Percentiles rank a stretch among this genome's conserved stretches.
Evolutionary conservation across 2,888 invertebrate genomes (phyloP).

Genomic region (Pogonocherus hispidulus): DNA sequence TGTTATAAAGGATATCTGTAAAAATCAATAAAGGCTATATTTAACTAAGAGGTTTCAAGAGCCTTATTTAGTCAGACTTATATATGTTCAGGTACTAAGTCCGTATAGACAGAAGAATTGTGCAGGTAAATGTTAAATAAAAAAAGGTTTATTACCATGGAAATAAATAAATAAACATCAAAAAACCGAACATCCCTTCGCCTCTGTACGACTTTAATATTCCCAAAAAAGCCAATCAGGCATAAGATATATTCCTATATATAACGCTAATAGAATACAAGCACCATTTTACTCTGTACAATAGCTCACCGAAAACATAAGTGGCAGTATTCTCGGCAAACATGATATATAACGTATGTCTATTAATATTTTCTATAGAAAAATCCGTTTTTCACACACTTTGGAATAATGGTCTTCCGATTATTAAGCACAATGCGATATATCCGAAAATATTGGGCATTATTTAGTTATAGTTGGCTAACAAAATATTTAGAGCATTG

Average conservation of each 20-base stretch:
- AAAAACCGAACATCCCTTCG: constrained; percentile 26
- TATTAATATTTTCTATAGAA: constrained; percentile 58
- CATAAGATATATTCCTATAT: constrained; percentile 35
- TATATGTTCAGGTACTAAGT: no score
- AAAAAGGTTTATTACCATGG: no score
- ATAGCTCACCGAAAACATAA: constrained; percentile 57
- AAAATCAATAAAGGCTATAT: no score
- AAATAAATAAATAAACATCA: constrained; percentile 14
- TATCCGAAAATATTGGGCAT: constrained; percentile 51
- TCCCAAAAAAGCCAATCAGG: constrained; percentile 37
- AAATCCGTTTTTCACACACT: constrained; percentile 60
- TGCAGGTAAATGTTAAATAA: no score
- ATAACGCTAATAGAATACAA: constrained; percentile 42
- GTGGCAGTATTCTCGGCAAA: constrained; percentile 55
- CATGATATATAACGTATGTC: constrained; percentile 50
- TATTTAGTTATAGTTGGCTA: constrained; percentile 58
- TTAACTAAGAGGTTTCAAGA: no score
- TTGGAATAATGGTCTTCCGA: constrained; percentile 57
- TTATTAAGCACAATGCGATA: constrained; percentile 42
- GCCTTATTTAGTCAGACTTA: no score
- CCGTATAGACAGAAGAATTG: no score
- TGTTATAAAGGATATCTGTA: no score
- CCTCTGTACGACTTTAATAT: constrained; percentile 29
- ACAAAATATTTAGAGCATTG: constrained; percentile 61
- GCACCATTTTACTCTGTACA: constrained; percentile 42